Evolutionary conservation across 1,140 invertebrate genomes (phyloP).

Genomic region (Acyrthosiphon pisum): DNA sequence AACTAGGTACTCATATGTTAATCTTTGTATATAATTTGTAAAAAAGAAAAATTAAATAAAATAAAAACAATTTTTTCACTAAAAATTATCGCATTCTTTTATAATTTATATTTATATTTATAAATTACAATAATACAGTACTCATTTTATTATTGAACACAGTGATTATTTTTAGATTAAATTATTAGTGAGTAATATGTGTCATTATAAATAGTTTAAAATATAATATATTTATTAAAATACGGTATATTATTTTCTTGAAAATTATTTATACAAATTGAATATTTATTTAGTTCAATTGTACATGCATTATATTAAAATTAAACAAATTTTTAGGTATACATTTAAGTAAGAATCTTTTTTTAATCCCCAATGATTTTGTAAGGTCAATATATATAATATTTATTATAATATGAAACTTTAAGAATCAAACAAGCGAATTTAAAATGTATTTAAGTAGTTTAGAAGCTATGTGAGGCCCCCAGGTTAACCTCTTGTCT

Average conservation of each 20-base stretch:
- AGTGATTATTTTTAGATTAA: neutral
- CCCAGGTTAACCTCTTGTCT: too few relatives aligned
- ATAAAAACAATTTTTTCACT: neutral
- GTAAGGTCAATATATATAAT: neutral
- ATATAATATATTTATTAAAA: neutral
- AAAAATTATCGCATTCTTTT: too few relatives aligned
- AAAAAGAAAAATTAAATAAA: too few relatives aligned
- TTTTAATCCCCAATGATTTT: neutral
- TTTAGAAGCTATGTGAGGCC: too few relatives aligned
- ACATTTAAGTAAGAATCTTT: neutral
- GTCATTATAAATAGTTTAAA: neutral
- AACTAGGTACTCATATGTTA: too few relatives aligned
- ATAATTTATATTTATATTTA: slow-evolving; percentile 11
- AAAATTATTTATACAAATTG: neutral
- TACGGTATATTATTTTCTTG: neutral
- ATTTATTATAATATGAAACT: neutral
- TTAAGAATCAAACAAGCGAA: neutral
- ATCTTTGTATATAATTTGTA: too few relatives aligned
- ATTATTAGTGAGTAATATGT: neutral
- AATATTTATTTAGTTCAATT: neutral
- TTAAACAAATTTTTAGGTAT: neutral
- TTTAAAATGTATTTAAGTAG: neutral
- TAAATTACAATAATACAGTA: neutral
- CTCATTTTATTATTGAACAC: neutral
- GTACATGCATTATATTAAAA: neutral